Percentiles rank a stretch among this genome's conserved stretches.
Conservation (phyloP, 2,797 vertebrate genomes). For the Lateolabrax maculatus region DNA sequence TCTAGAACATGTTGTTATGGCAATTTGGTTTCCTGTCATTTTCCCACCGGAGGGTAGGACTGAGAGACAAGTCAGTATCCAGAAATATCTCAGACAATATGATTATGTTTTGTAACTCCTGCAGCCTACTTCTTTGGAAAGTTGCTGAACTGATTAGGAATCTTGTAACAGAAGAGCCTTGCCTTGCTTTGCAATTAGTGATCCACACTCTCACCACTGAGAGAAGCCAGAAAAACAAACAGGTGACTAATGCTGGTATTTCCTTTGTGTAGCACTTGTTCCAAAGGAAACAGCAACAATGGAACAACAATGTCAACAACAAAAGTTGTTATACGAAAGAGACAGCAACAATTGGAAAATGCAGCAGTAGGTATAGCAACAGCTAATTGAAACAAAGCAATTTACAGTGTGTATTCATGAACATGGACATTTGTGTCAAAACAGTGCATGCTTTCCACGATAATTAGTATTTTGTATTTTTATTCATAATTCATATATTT, state of each 20-base stretch:
- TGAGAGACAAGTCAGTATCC: slow-evolving; percentile 17
- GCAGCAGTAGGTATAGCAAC: not conserved
- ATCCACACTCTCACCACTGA: not conserved
- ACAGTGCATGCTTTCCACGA: not conserved
- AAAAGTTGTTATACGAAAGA: not conserved
- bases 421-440: slow-evolving; percentile 7
- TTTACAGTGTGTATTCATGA: not conserved
- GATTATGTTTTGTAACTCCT: not conserved
- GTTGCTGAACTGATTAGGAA: slow-evolving; percentile 1
- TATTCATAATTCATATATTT: slow-evolving; percentile 9
- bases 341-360: slow-evolving; percentile 34
- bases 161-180: not conserved
- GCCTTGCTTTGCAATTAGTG: not conserved
- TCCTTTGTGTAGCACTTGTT: slow-evolving; percentile 23
- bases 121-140: not conserved
- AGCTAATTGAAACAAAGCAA: slow-evolving; percentile 30
- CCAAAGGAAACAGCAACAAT: slow-evolving; percentile 7
- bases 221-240: slow-evolving; percentile 21
- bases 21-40: slow-evolving; percentile 9
- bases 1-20: slow-evolving; percentile 4
- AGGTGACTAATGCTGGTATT: slow-evolving; percentile 17
- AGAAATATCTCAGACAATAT: slow-evolving; percentile 8
- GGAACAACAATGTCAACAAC: not conserved
- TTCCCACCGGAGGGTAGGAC: not conserved
- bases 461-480: slow-evolving; percentile 15